Evolutionary conservation across 2,888 invertebrate genomes (phyloP), one percentile per base, ranked within the genome.

Genomic region (Drosophila pseudotalamancana): DNA sequence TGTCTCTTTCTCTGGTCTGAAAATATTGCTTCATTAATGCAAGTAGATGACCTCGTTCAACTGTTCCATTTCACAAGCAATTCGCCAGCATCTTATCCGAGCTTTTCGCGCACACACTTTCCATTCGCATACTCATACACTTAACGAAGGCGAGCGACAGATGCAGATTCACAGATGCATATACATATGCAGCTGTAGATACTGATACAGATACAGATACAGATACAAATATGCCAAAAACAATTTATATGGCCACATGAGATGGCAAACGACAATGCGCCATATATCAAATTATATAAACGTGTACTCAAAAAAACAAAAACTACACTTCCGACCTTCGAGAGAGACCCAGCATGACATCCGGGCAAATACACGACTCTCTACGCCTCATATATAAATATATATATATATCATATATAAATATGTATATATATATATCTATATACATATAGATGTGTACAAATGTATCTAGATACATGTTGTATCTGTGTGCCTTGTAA

Each of bases 281-380:
- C 77, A 80, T 84, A 82, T 82, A 87, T 87, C 84, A 82, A 87
- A 81, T 81, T 77, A 86, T 81, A 80, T 86, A 86, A 86, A 79
- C 86, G 77, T 86, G 84, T 80, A 81, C 87, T 81, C 77, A 71
- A 83, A 74, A 87, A 42, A 37, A 42, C 23, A 42, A 25, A 43
- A 85, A 85, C 76, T 81, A 85, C 73, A 78, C 82, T 85, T 83
- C 78, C 87, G 83, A 83, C 87, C 83, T 83, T 85, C 87, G 72
- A 49, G 69, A 49, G 68, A 60, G 61, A 46, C 74, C 67, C 83
- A 85, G 87, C 83, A 87, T 82, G 83, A 77, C 87, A 85, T 83
- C 87, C 83, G 85, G 85, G 85, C 85, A 85, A 78, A 86, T 78
- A 72, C 85, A 85, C 50, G 74, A 77, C 50, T 31, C 31, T 23